Evolutionary conservation across 2,888 invertebrate species (phyloP), one percentile per base, ranked within the genome.

Genomic region (Strigamia crassipes): DNA sequence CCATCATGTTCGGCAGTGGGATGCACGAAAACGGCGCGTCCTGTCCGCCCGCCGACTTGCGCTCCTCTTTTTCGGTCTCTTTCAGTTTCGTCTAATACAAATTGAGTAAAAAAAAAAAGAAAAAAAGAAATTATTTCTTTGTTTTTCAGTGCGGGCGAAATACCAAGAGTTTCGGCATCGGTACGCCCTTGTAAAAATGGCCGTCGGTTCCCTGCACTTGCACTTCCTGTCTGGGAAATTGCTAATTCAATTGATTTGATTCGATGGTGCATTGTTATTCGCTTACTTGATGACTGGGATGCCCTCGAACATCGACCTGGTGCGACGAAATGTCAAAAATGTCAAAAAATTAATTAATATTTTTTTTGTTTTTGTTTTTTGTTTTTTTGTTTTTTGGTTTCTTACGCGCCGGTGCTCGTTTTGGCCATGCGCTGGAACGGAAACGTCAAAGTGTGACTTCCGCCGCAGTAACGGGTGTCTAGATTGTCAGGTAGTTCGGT

Each of bases 401-500:
- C 18, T 6, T 18, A 51, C n/a, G 6, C n/a, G 0, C 15, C 21
- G 23, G 10, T 23, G 23, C 27, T 13, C 8, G 66, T 23, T 66
- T 66, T 66, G 8, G 12, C 27, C 10, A 66, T 23, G 2, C 81
- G 81, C 13, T 81, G 73, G n/a, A 81, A 81, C 1, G 81, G 81
- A 77, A 81, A 81, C 13, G 93, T 92, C 13, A 90, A 88, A 0
- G 94, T 94, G 87, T 94, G 94, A 82, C 92, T 92, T 0, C 94
- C 94, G 34, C 94, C 94, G 84, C 93, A 93, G 87, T 94, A 94
- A 0, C 94, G 92, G 87, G 92, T 92, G 86, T 81, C 81, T 5
- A 81, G 10, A 77, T 81, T 81, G 9, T 81, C 81, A 27, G 73
- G 77, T 10, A 81, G 41, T n/a, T 73, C 42, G 9, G 3, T n/a